Conservation (phyloP, 1,140 invertebrate species). For the Cydia pomonella region DNA sequence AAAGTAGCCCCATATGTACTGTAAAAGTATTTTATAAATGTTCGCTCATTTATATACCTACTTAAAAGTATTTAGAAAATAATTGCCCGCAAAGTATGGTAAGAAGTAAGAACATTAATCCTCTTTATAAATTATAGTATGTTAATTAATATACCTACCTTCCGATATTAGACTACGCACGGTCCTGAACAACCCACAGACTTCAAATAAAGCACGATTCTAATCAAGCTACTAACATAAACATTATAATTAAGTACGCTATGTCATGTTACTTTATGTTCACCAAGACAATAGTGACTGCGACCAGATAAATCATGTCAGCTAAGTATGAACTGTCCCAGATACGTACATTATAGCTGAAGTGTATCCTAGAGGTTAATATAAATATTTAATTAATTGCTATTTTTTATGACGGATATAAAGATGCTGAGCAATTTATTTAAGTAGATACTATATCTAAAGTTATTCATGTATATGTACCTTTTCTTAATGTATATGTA, state of each 20-base stretch:
- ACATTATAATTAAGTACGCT: conserved; percentile 2
- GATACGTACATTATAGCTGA: neutral
- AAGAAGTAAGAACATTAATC: too few relatives aligned
- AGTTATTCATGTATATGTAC: too few relatives aligned
- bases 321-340: conserved; percentile 1
- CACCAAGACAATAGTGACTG: neutral
- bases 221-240: conserved; percentile 6
- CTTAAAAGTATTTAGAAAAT: too few relatives aligned
- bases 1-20: too few relatives aligned
- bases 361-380: conserved; percentile 2
- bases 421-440: neutral
- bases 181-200: neutral
- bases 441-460: too few relatives aligned
- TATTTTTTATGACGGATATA: neutral
- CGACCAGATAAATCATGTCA: conserved; percentile 4
- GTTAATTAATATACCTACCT: too few relatives aligned
- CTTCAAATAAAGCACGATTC: conserved; percentile 6
- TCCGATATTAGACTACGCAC: too few relatives aligned
- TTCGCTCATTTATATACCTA: too few relatives aligned
- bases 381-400: neutral
- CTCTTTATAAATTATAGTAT: too few relatives aligned
- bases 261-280: conserved; percentile 8
- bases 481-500: too few relatives aligned
- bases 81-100: too few relatives aligned
- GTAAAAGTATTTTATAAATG: too few relatives aligned